Evolutionary conservation across 2,888 invertebrate genomes (phyloP).

Genomic region (Parapristionchus giblindavisi): DNA sequence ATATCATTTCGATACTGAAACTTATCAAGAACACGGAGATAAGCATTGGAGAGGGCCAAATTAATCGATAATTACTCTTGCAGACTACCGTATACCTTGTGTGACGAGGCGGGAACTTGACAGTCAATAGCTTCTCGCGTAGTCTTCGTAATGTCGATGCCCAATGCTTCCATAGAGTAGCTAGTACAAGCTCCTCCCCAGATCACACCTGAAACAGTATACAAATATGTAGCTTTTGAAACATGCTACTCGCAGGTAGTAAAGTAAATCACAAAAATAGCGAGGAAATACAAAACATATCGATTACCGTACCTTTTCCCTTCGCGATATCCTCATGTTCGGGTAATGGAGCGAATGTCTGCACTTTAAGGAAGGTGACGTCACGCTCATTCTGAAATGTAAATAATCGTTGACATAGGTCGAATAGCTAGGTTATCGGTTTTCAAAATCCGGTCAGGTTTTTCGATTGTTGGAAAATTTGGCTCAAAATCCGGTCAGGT

Average conservation of each 20-base stretch:
- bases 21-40: neutral
- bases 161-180: conserved; percentile 60
- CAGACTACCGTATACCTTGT: conserved; percentile 31
- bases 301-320: conserved; percentile 38
- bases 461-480: no score
- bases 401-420: neutral
- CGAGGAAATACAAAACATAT: neutral
- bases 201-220: conserved; percentile 56
- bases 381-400: conserved; percentile 60
- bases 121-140: conserved; percentile 57
- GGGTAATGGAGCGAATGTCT: conserved; percentile 61
- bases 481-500: no score
- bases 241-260: neutral
- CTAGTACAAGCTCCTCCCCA: conserved; percentile 66
- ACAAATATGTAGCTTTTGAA: neutral
- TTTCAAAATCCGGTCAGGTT: no score
- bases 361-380: conserved; percentile 69
- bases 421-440: no score
- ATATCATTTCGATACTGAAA: conserved; percentile 42
- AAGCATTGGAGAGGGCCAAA: no score
- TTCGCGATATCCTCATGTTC: conserved; percentile 41
- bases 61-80: no score
- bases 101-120: conserved; percentile 51
- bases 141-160: conserved; percentile 55
- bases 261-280: neutral